These are phyloP conservation scores for Macheiramphus alcinus DNA, from an alignment of 2,113 vertebrate genomes.

Conservation along the genomic window DNA sequence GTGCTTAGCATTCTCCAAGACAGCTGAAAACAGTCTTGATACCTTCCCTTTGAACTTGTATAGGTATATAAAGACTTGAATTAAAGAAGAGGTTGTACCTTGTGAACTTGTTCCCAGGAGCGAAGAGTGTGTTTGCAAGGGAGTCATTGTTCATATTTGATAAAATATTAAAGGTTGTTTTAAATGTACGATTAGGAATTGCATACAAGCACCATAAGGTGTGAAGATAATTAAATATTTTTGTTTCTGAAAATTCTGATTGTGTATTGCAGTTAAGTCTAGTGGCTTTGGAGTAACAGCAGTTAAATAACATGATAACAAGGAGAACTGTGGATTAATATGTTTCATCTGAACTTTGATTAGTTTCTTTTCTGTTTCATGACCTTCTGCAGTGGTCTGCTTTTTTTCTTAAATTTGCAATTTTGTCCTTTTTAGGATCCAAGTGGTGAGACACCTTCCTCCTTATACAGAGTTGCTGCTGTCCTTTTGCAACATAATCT, in stretches of 20 bases:
- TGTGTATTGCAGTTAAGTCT: neutral
- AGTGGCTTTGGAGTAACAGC: neutral
- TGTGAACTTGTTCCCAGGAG: neutral
- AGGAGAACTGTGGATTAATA: neutral
- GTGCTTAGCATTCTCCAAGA: neutral
- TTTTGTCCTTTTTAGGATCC: conserved; percentile 82
- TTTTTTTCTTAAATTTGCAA: neutral
- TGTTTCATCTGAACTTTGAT: neutral
- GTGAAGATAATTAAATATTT: neutral
- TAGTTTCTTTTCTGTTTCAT: neutral
- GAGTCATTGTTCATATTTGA: neutral
- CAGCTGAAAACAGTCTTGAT: neutral
- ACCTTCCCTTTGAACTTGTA: neutral
- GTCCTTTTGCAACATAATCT: conserved; percentile 94
- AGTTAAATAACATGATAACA: neutral
- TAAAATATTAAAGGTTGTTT: neutral
- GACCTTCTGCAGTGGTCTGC: neutral
- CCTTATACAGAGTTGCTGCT: conserved; percentile 95
- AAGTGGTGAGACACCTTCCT: conserved; percentile 93
- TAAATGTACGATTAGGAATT: neutral
- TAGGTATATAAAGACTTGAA: neutral
- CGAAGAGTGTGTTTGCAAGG: neutral
- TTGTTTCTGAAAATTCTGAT: neutral
- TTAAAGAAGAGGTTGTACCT: neutral
- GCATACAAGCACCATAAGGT: neutral